Conservation (phyloP, 2,113 vertebrate species). For the Siphamia tubifer region DNA sequence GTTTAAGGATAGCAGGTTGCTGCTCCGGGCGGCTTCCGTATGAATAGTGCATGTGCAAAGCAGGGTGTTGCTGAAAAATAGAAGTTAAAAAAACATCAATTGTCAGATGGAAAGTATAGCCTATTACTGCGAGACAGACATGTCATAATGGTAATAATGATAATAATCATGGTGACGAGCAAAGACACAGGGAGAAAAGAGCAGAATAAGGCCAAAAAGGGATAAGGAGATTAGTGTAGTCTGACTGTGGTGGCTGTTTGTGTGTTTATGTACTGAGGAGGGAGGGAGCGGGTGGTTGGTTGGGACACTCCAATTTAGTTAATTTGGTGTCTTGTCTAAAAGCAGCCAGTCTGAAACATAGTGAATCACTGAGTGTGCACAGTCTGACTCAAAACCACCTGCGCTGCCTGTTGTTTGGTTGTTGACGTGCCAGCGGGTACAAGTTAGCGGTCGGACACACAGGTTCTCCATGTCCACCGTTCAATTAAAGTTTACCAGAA, state of each 20-base stretch:
- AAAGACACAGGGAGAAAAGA: conserved; percentile 38
- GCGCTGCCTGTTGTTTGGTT: conserved; percentile 4
- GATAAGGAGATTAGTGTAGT: conserved; percentile 55
- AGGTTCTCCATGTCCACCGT: background rate
- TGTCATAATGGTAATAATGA: conserved; percentile 64
- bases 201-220: conserved; percentile 59
- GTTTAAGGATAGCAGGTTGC: background rate
- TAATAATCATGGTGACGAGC: conserved; percentile 52
- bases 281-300: background rate
- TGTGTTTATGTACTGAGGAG: conserved; percentile 8
- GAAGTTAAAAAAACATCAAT: conserved; percentile 49
- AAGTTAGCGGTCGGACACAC: conserved; percentile 13
- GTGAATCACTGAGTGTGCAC: conserved; percentile 55
- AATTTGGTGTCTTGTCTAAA: conserved; percentile 66
- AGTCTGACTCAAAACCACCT: conserved; percentile 49
- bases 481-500: conserved; percentile 14
- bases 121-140: conserved; percentile 52
- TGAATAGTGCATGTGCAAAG: background rate
- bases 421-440: conserved; percentile 5
- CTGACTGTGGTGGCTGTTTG: conserved; percentile 35
- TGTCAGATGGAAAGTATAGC: conserved; percentile 55
- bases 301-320: conserved; percentile 40
- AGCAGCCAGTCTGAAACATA: conserved; percentile 46
- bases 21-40: background rate
- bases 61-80: conserved; percentile 35